Evolutionary conservation across 2,113 vertebrate genomes (phyloP), one percentile per base, ranked within the genome.

Genomic region (Chionis minor): DNA sequence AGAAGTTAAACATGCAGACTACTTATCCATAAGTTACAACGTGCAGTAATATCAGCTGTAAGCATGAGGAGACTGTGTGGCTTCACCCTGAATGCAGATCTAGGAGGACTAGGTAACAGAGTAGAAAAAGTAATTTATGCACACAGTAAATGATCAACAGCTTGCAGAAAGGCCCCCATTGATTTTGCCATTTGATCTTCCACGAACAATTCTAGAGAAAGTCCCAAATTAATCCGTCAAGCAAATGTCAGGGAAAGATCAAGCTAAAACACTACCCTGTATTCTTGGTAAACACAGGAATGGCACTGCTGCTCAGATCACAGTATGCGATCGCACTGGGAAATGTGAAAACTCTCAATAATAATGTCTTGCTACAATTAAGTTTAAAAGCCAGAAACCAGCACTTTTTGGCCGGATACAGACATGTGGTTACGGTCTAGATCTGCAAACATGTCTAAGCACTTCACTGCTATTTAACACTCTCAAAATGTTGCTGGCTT

Each of bases 61-160:
- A 81, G 28, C 40, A 19, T 1, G 8, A 73, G 74, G 49, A 61
- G 33, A 20, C 13, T 0, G 0, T 5, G 44, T 40, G 30, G 18
- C 61, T 23, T 69, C 21, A 23, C 44, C 24, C 18, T 52, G 54
- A 65, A 18, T 6, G 44, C 44, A 82, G 47, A 24, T 44, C 81
- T 35, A 44, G 26, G 35, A 54, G 0, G 2, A 49, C 40, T 17
- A 22, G 0, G 1, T 69, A 67, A 47, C 47, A 55, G 9, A 74
- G 30, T 16, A 79, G 65, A 80, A 78, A 86, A 74, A 12, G 6
- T 44, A 88, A 93, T 73, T 54, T 82, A 88, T 77, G n/a, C 56
- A 52, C 63, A 63, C 16, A 38, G 54, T 65, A 54, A 59, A 66
- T 18, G n/a, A 75, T 45, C 28, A 56, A 33, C 84, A 96, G 54